Evolutionary conservation across 2,888 invertebrate species (phyloP).

Genomic region (Bruchidius siliquastri): DNA sequence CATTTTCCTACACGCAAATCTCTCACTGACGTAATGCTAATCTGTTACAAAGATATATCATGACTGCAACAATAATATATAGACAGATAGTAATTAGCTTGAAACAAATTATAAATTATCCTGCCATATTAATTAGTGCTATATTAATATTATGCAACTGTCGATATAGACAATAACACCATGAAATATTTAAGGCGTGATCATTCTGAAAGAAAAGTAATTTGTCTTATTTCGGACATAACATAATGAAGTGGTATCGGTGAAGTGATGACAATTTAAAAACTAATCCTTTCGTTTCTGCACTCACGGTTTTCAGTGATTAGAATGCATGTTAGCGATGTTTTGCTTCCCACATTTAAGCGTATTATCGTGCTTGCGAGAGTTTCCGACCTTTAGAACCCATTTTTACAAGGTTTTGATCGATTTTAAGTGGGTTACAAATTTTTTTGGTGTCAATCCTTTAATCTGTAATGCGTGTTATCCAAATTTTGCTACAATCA

Average conservation of each 20-base stretch:
- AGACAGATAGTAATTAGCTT: not conserved
- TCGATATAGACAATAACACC: not conserved
- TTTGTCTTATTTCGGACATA: not conserved
- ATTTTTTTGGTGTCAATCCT: too few species aligned
- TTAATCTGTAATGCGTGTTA: too few species aligned
- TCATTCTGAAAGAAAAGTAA: not conserved
- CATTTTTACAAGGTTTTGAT: too few species aligned
- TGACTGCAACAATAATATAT: not conserved
- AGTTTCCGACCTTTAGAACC: too few species aligned
- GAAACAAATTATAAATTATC: not conserved
- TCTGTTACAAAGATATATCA: not conserved
- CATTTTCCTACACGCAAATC: not conserved
- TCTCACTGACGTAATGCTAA: not conserved
- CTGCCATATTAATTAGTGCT: not conserved
- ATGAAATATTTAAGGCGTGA: not conserved
- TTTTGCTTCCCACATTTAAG: too few species aligned
- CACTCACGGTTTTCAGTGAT: too few species aligned
- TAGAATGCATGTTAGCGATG: too few species aligned
- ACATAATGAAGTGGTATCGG: not conserved
- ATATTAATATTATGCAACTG: not conserved
- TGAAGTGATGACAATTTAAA: not conserved
- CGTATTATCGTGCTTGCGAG: too few species aligned
- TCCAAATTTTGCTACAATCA: too few species aligned
- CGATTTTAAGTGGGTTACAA: too few species aligned
- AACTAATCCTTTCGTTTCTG: too few species aligned